Conservation (phyloP, 2,113 vertebrate species). For the Lepus timidus region DNA sequence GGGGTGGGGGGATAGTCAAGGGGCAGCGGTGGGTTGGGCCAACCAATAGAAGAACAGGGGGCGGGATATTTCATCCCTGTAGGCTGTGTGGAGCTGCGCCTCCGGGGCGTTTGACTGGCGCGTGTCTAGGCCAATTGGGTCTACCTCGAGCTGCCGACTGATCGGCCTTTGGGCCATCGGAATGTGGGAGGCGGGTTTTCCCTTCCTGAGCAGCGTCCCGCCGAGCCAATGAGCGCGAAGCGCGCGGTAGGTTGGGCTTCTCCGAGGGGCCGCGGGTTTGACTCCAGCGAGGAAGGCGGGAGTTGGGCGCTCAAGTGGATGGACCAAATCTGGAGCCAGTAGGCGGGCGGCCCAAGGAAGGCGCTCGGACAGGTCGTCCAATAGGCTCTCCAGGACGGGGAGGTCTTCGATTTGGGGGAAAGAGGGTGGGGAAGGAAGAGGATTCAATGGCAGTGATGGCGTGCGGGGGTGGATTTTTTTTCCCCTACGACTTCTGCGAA, state of each 20-base stretch:
- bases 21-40: constrained; percentile 50
- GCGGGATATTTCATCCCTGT: constrained; percentile 70
- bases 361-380: neutral
- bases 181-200: constrained; percentile 71
- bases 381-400: neutral
- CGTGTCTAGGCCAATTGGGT: constrained; percentile 67
- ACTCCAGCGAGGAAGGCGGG: constrained; percentile 43
- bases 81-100: neutral
- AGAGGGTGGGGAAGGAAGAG: neutral
- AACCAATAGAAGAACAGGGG: constrained; percentile 76
- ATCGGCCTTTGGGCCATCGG: constrained; percentile 68
- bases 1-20: constrained; percentile 64
- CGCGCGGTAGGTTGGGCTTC: constrained; percentile 80
- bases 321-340: neutral
- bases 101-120: constrained; percentile 70
- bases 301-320: neutral
- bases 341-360: neutral
- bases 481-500: neutral
- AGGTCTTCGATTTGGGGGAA: neutral
- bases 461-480: neutral
- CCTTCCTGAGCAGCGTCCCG: constrained; percentile 51
- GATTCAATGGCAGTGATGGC: neutral
- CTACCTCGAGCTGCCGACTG: constrained; percentile 14
- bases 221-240: constrained; percentile 72
- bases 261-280: neutral